These are phyloP conservation scores for Schrankia costaestrigalis DNA, from an alignment of 2,888 invertebrate species.

Conservation along the genomic window DNA sequence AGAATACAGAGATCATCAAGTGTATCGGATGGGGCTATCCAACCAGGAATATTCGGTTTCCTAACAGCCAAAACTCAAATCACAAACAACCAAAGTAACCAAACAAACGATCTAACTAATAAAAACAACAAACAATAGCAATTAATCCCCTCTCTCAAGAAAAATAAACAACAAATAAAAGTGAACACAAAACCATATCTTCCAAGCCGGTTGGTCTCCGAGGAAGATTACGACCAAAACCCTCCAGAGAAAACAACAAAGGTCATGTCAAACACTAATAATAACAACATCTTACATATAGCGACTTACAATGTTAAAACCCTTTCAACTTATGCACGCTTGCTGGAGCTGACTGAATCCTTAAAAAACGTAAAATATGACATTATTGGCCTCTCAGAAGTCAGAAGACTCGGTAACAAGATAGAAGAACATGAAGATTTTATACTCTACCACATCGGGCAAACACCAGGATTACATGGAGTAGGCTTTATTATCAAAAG, in stretches of 20 bases:
- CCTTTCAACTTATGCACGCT: conserved; percentile 4
- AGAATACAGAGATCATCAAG: no score
- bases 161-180: conserved; percentile 1
- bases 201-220: not conserved
- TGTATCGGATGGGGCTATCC: no score
- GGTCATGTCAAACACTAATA: not conserved
- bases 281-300: conserved; percentile 2
- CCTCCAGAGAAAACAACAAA: not conserved
- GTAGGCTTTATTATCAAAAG: conserved; percentile 8
- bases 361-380: conserved; percentile 10
- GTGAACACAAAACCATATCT: not conserved
- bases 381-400: conserved; percentile 9
- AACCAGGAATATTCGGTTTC: no score
- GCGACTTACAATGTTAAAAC: conserved; percentile 9
- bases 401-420: conserved; percentile 6
- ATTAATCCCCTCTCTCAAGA: not conserved
- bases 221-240: not conserved
- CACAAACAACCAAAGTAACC: no score
- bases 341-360: conserved; percentile 9
- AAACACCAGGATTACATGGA: conserved; percentile 7
- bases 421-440: conserved; percentile 14
- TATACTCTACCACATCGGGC: conserved; percentile 11
- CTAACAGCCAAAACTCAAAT: no score
- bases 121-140: conserved; percentile 2
- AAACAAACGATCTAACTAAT: conserved; percentile 1